These are phyloP conservation scores for Copidosoma floridanum DNA, from an alignment of 1,140 invertebrate species.

Conservation along the genomic window DNA sequence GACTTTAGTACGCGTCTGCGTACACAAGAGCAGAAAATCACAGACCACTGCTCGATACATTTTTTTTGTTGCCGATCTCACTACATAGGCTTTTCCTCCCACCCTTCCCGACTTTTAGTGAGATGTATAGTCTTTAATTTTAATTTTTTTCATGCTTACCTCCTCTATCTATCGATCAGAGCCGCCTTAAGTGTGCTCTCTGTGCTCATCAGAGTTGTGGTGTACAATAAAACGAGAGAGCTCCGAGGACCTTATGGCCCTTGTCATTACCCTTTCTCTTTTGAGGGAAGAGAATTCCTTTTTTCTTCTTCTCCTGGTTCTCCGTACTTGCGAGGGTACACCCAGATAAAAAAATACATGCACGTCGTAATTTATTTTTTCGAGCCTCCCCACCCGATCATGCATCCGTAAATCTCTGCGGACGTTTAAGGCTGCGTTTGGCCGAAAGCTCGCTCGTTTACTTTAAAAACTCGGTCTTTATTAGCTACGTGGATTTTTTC, in stretches of 20 bases:
- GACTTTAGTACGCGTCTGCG: slow-evolving; percentile 35
- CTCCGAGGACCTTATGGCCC: too few species aligned
- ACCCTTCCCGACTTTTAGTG: too few species aligned
- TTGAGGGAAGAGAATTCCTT: neutral
- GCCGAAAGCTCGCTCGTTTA: neutral
- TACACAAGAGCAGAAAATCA: too few species aligned
- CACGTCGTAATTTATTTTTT: slow-evolving; percentile 5
- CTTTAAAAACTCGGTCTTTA: neutral
- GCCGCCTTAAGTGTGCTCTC: slow-evolving; percentile 35
- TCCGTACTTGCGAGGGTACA: neutral
- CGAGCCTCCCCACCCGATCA: neutral
- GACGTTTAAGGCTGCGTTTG: slow-evolving; percentile 2
- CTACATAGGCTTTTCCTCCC: neutral
- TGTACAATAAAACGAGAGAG: slow-evolving; percentile 27
- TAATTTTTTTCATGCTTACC: too few species aligned
- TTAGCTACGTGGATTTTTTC: neutral
- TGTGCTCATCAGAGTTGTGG: slow-evolving; percentile 38
- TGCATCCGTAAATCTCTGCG: neutral
- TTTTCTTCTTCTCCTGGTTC: neutral
- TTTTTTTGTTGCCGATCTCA: neutral
- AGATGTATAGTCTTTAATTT: too few species aligned
- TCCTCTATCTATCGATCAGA: slow-evolving; percentile 39
- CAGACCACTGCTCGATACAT: neutral
- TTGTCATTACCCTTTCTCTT: neutral
- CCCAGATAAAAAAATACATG: neutral